Conservation (phyloP, 2,797 vertebrate species). For the Margarornis squamiger region DNA sequence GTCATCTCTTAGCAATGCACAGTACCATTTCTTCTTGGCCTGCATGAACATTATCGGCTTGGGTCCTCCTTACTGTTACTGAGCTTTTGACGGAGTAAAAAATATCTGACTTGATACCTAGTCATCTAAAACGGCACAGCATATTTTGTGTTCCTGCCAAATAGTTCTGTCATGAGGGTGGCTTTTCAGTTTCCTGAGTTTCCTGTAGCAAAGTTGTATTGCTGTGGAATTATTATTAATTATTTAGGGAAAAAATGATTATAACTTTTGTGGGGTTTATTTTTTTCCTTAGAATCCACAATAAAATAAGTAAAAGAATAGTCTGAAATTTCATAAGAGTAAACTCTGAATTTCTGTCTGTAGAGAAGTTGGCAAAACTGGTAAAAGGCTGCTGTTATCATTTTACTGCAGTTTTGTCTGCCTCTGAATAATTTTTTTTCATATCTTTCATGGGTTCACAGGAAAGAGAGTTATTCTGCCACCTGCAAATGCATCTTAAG, state of each 20-base stretch:
- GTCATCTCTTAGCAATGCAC: background rate
- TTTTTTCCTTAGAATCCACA: background rate
- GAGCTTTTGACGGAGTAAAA: background rate
- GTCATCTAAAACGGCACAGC: background rate
- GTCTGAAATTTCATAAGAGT: background rate
- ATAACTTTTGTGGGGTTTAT: no score
- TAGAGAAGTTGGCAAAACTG: background rate
- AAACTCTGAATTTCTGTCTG: background rate
- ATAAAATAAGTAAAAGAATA: background rate
- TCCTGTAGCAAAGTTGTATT: background rate
- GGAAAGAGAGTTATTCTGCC: background rate
- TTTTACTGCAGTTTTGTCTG: background rate
- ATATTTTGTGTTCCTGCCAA: background rate
- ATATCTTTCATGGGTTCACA: background rate
- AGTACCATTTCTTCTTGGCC: background rate
- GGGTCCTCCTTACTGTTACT: background rate
- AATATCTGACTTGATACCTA: background rate
- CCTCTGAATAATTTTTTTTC: background rate
- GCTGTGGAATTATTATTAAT: background rate
- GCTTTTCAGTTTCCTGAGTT: background rate
- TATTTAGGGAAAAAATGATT: background rate
- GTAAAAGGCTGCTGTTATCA: background rate
- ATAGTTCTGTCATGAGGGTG: background rate
- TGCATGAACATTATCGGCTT: background rate
- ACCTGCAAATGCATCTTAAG: background rate